These are phyloP conservation scores for Mya arenaria DNA, from an alignment of 1,140 invertebrate genomes.

Conservation along the genomic window DNA sequence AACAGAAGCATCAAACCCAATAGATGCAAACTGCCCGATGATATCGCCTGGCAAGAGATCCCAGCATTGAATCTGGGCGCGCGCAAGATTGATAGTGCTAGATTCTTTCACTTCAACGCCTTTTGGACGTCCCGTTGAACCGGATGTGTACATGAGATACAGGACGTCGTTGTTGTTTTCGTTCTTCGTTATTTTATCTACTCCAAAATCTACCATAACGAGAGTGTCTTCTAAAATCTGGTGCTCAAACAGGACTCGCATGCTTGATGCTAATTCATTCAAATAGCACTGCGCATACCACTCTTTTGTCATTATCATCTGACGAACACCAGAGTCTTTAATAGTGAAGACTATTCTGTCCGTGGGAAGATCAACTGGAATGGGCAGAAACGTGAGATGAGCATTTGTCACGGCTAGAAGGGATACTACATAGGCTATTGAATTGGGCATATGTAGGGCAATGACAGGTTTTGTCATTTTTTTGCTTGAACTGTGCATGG, in stretches of 20 bases:
- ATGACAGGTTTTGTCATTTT: conserved; percentile 53
- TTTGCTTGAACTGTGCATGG: background rate
- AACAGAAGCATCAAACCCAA: conserved; percentile 67
- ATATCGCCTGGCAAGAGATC: conserved; percentile 55
- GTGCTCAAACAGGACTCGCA: conserved; percentile 20
- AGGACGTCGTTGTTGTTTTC: conserved; percentile 53
- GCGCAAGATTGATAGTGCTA: conserved; percentile 60
- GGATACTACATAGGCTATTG: conserved; percentile 62
- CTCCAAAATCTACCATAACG: conserved; percentile 43
- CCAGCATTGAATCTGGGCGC: conserved; percentile 61
- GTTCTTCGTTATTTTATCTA: background rate
- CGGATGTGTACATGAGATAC: conserved; percentile 70
- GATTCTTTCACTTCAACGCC: conserved; percentile 63
- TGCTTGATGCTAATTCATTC: conserved; percentile 29
- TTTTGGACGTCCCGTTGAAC: conserved; percentile 69
- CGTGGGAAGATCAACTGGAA: conserved; percentile 62
- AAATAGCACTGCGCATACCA: conserved; percentile 19
- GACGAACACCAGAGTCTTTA: conserved; percentile 51
- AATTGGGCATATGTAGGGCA: conserved; percentile 64
- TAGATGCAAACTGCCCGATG: conserved; percentile 67
- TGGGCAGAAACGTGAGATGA: conserved; percentile 58
- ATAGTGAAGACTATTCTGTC: conserved; percentile 64
- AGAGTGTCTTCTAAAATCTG: conserved; percentile 15
- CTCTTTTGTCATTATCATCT: conserved; percentile 56
- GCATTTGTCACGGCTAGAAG: conserved; percentile 54